Percentiles rank a stretch among this genome's conserved stretches.
Conservation (phyloP, 2,888 invertebrate species). For the Acheta domesticus region DNA sequence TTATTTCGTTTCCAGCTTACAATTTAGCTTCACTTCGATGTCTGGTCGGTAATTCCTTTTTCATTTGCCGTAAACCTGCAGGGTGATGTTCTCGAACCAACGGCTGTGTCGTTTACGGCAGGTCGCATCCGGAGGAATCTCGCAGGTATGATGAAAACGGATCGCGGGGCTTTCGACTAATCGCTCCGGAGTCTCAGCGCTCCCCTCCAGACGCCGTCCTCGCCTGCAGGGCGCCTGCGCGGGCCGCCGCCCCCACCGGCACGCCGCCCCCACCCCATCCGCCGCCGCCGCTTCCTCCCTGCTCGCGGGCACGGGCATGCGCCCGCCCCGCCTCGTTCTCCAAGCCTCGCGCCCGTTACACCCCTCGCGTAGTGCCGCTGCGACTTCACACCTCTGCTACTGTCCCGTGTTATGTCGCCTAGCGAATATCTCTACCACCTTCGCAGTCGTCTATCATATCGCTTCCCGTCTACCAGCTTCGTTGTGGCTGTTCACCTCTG, state of each 20-base stretch:
- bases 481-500: too few species aligned
- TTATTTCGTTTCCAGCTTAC: too few species aligned
- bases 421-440: too few species aligned
- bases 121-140: neutral
- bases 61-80: too few species aligned
- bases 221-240: neutral
- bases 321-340: neutral
- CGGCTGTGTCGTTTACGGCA: neutral
- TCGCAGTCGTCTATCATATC: too few species aligned
- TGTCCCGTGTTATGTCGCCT: too few species aligned
- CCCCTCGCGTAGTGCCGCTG: too few species aligned
- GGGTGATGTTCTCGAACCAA: neutral
- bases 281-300: neutral
- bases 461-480: too few species aligned
- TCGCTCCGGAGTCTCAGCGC: neutral
- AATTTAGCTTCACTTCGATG: too few species aligned
- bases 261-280: neutral
- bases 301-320: neutral
- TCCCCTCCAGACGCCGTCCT: neutral
- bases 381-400: neutral
- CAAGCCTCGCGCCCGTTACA: too few species aligned
- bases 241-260: neutral
- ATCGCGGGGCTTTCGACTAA: neutral
- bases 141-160: constrained; percentile 5
- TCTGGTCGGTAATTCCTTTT: too few species aligned